Conservation (phyloP, 2,113 vertebrate genomes). For the Ctenodactylus gundi region DNA sequence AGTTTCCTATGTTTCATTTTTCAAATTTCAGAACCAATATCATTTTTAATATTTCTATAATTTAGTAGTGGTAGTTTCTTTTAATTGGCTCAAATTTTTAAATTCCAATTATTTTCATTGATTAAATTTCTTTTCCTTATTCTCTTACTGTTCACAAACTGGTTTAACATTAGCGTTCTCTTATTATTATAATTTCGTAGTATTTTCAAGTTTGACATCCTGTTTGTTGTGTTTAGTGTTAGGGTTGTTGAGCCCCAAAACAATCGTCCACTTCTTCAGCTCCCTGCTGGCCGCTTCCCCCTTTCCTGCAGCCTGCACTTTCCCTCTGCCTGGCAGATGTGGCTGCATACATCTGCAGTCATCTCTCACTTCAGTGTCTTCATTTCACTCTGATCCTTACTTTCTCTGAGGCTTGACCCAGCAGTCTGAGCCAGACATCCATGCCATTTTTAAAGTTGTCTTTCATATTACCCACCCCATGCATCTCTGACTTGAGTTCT, state of each 20-base stretch:
- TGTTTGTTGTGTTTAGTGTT: background rate
- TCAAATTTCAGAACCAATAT: constrained; percentile 5
- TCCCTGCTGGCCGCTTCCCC: background rate
- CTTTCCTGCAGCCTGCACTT: background rate
- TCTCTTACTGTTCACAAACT: background rate
- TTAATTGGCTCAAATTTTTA: background rate
- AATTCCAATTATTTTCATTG: background rate
- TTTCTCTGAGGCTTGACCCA: background rate
- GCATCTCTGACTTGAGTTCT: background rate
- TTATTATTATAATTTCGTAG: background rate
- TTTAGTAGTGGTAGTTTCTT: constrained; percentile 4
- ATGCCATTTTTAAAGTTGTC: no score
- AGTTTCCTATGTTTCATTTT: constrained; percentile 37
- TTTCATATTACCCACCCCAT: no score
- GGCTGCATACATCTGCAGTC: background rate
- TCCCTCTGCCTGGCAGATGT: background rate
- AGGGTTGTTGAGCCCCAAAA: background rate
- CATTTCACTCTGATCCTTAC: background rate
- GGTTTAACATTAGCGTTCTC: constrained; percentile 45
- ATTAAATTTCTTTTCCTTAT: background rate
- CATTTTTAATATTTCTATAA: constrained; percentile 14
- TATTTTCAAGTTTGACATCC: constrained; percentile 27
- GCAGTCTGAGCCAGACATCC: background rate
- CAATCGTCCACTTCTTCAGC: background rate
- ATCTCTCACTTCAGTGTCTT: background rate